A percentile compares a stretch with the other conserved stretches of the same genome.
phyloP scores from a whole-genome alignment of 64 coral and sea anemone species.

The Actinia equina region DNA sequence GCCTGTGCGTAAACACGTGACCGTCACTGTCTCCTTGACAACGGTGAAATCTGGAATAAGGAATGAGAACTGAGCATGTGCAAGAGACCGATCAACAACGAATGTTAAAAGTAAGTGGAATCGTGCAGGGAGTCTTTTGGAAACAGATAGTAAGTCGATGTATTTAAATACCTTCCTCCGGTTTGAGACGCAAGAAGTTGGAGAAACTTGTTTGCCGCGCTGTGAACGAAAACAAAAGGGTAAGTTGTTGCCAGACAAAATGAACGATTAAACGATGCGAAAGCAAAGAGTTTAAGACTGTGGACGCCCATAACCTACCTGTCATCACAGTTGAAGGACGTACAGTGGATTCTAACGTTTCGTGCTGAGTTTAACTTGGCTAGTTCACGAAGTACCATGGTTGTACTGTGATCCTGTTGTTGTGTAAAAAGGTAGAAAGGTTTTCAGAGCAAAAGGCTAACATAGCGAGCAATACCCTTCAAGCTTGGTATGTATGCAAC shows the following conservation, averaged over 20 bases:
- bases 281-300: background rate
- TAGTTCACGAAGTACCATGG: constrained; percentile 60
- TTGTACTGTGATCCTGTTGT: constrained; percentile 65
- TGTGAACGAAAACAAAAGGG: constrained; percentile 22
- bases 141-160: background rate
- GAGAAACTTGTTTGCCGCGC: constrained; percentile 94
- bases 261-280: background rate
- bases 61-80: background rate
- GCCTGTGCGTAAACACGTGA: constrained; percentile 85
- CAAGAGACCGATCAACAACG: too few relatives aligned
- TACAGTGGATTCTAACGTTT: constrained; percentile 56
- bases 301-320: constrained; percentile 19
- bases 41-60: constrained; percentile 81
- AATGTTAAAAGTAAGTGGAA: too few relatives aligned
- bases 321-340: constrained; percentile 68
- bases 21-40: constrained; percentile 87
- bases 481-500: too few relatives aligned
- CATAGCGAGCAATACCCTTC: too few relatives aligned
- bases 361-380: constrained; percentile 63
- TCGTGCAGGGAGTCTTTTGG: too few relatives aligned
- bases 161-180: constrained; percentile 66
- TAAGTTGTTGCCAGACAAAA: background rate
- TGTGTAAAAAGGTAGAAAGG: too few relatives aligned
- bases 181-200: constrained; percentile 88
- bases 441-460: too few relatives aligned